Percentiles rank a stretch among this genome's conserved stretches.
These are phyloP conservation scores for Trissoscelio sp. DNA, from an alignment of 2,888 invertebrate genomes.

Conservation along the genomic window DNA sequence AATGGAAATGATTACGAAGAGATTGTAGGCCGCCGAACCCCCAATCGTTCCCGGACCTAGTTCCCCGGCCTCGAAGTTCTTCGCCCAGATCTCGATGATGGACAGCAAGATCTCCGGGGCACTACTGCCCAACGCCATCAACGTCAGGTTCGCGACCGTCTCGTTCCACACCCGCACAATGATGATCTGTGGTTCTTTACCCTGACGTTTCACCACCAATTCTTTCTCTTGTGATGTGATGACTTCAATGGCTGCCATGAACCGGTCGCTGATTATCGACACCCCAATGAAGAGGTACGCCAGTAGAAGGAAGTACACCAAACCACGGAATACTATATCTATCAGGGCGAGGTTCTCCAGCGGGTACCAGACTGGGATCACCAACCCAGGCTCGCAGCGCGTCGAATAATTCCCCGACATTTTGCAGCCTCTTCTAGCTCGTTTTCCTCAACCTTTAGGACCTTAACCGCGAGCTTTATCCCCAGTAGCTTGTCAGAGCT, in stretches of 20 bases:
- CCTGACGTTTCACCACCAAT: slow-evolving; percentile 94
- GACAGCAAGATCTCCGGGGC: slow-evolving; percentile 99
- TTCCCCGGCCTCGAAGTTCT: slow-evolving; percentile 97
- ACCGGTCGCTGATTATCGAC: slow-evolving; percentile 98
- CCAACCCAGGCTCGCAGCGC: slow-evolving; percentile 91
- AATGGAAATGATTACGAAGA: too few relatives aligned
- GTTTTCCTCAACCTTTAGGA: not conserved
- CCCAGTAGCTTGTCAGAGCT: not conserved
- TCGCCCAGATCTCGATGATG: slow-evolving; percentile 98
- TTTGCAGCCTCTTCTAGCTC: slow-evolving; percentile 47
- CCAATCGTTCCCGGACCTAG: slow-evolving; percentile 99
- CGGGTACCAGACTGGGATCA: slow-evolving; percentile 96
- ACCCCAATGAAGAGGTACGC: slow-evolving; percentile 99
- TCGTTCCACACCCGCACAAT: slow-evolving; percentile 99
- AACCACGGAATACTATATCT: slow-evolving; percentile 93
- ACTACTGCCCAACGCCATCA: slow-evolving; percentile 99
- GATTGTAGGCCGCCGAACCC: slow-evolving; percentile 99
- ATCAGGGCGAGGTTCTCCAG: slow-evolving; percentile 89
- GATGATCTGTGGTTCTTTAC: slow-evolving; percentile 93
- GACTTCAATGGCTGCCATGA: slow-evolving; percentile 99
- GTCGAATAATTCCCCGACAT: slow-evolving; percentile 80
- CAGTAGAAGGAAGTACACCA: slow-evolving; percentile 94
- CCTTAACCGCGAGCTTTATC: slow-evolving; percentile 4
- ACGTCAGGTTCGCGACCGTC: slow-evolving; percentile 98
- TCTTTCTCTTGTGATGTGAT: slow-evolving; percentile 99